Evolutionary conservation across 2,888 invertebrate genomes (phyloP).

Genomic region (Xestia xanthographa): DNA sequence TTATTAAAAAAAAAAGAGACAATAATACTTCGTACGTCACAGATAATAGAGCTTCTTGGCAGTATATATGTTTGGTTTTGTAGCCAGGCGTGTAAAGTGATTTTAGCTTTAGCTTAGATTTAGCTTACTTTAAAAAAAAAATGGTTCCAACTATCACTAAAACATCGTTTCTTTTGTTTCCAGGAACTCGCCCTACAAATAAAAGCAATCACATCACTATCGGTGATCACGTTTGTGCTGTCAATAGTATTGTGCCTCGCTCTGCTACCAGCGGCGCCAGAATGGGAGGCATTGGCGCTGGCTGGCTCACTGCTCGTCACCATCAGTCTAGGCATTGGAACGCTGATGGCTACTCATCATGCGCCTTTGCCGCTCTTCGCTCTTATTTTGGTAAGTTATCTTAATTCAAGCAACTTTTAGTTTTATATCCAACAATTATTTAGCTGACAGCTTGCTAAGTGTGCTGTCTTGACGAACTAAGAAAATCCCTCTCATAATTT

Average conservation of each 20-base stretch:
- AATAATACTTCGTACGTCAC: too few relatives aligned
- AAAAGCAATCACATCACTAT: conserved; percentile 86
- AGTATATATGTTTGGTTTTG: too few relatives aligned
- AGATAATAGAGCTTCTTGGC: too few relatives aligned
- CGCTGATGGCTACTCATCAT: conserved; percentile 91
- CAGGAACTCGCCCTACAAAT: conserved; percentile 89
- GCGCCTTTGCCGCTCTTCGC: conserved; percentile 94
- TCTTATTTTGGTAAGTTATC: conserved; percentile 91
- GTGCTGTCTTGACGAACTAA: background rate
- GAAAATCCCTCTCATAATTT: background rate
- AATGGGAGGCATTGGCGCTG: conserved; percentile 91
- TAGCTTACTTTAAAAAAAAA: background rate
- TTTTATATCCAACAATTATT: background rate
- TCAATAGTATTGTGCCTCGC: conserved; percentile 88
- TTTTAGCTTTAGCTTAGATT: too few relatives aligned
- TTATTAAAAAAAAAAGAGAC: too few relatives aligned
- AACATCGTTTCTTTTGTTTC: conserved; percentile 71
- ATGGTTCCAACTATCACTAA: background rate
- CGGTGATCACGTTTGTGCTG: conserved; percentile 88
- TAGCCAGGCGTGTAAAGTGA: too few relatives aligned
- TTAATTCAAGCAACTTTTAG: background rate
- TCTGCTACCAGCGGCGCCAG: conserved; percentile 90
- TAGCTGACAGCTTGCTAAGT: background rate
- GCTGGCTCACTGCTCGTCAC: conserved; percentile 91
- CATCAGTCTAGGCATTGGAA: conserved; percentile 90